Evolutionary conservation across 2,113 vertebrate genomes (phyloP).

Genomic region (Talpa occidentalis): DNA sequence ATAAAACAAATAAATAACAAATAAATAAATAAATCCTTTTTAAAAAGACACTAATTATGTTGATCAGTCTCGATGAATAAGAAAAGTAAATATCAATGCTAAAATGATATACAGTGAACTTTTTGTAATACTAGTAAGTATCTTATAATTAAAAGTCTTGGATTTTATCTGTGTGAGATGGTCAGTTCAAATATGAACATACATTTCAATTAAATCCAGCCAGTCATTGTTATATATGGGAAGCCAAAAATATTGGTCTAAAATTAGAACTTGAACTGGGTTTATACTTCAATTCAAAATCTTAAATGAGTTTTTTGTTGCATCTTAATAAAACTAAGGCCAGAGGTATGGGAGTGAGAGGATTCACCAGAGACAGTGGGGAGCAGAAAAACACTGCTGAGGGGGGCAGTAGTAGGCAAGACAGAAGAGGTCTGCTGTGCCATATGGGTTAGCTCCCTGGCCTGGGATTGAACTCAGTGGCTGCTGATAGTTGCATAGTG

Average conservation of each 20-base stretch:
- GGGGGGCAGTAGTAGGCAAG: no score
- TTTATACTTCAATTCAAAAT: neutral
- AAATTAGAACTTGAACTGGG: neutral
- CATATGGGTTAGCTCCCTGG: no score
- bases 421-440: no score
- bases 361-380: no score
- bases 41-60: no score
- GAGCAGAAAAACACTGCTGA: no score
- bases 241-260: neutral
- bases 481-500: no score
- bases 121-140: conserved; percentile 7
- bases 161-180: neutral
- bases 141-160: conserved; percentile 43
- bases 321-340: conserved; percentile 20
- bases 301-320: neutral
- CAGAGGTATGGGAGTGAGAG: no score
- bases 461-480: no score
- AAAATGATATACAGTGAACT: conserved; percentile 19
- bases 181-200: neutral
- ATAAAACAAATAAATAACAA: no score
- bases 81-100: conserved; percentile 57
- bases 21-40: no score
- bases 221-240: neutral
- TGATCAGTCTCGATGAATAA: conserved; percentile 8
- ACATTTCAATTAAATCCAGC: neutral